Percentiles rank a stretch among this genome's conserved stretches.
phyloP scores from a whole-genome alignment of 2,888 invertebrate genomes.

The Thalpophila matura region DNA sequence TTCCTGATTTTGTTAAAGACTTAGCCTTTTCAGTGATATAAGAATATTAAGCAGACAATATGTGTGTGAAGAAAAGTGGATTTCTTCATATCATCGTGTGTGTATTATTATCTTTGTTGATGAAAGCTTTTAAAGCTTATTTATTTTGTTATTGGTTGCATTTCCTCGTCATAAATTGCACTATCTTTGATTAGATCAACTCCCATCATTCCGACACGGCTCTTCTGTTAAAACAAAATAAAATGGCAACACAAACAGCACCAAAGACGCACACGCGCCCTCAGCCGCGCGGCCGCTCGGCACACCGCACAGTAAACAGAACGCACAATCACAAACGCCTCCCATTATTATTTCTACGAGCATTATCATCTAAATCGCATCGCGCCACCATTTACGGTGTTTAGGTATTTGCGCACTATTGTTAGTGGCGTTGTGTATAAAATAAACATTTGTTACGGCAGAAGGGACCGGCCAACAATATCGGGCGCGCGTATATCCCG shows the following conservation, averaged over 20 bases:
- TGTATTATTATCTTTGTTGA: neutral
- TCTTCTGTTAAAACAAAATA: constrained; percentile 56
- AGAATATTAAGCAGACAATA: constrained; percentile 42
- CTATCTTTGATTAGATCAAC: no score
- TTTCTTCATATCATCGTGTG: constrained; percentile 14
- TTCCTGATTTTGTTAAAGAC: constrained; percentile 53
- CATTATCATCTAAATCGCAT: constrained; percentile 91
- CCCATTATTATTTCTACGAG: constrained; percentile 87
- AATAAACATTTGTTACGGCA: constrained; percentile 90
- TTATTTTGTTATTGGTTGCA: no score
- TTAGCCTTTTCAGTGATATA: constrained; percentile 23
- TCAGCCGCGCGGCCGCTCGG: constrained; percentile 64
- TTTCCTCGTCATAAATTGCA: no score
- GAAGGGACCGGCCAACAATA: constrained; percentile 85
- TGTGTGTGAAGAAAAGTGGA: constrained; percentile 20
- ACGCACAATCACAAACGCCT: constrained; percentile 78
- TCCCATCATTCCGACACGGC: constrained; percentile 19
- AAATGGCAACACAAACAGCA: constrained; percentile 48
- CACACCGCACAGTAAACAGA: constrained; percentile 74
- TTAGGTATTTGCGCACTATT: constrained; percentile 91
- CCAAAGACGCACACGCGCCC: constrained; percentile 56
- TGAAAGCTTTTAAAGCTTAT: neutral
- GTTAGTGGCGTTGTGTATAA: constrained; percentile 91
- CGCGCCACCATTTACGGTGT: constrained; percentile 87
- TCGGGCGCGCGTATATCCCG: constrained; percentile 82